Percentiles rank a stretch among this genome's conserved stretches.
These are phyloP conservation scores for Luidia sarsii DNA, from an alignment of 53 echinoderm and acorn worm genomes.

Conservation along the genomic window DNA sequence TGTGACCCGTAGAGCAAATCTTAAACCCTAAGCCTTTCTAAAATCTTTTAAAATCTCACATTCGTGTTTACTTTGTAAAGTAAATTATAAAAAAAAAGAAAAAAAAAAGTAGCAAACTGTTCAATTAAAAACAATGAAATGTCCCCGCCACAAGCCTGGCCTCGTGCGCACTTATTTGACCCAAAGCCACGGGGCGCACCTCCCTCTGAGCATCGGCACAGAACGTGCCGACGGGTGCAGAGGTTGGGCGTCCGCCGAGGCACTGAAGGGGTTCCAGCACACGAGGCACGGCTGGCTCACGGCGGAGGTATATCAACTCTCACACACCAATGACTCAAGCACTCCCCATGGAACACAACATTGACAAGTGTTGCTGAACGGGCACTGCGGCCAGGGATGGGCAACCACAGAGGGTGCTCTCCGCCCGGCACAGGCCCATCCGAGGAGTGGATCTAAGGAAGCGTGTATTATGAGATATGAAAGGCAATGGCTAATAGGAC, in stretches of 20 bases:
- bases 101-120: no score
- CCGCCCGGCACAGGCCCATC: slow-evolving; percentile 39
- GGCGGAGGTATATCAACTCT: slow-evolving; percentile 88
- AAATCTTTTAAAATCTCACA: no score
- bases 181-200: not conserved
- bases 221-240: slow-evolving; percentile 15
- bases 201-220: slow-evolving; percentile 15
- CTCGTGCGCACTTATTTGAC: slow-evolving; percentile 15
- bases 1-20: no score
- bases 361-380: slow-evolving; percentile 92
- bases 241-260: not conserved
- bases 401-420: slow-evolving; percentile 1
- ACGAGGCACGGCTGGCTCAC: slow-evolving; percentile 41
- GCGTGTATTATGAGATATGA: slow-evolving; percentile 62
- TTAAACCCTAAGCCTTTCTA: no score
- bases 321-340: slow-evolving; percentile 99
- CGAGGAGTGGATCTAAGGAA: slow-evolving; percentile 99
- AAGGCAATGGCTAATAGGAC: no score
- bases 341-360: slow-evolving; percentile 96
- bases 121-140: not conserved
- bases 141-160: slow-evolving; percentile 64
- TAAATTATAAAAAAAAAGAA: no score
- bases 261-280: slow-evolving; percentile 10
- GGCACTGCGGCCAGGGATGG: slow-evolving; percentile 21
- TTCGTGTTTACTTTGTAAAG: no score